phyloP scores from a whole-genome alignment of 2,113 vertebrate genomes.

The Nothobranchius furzeri region DNA sequence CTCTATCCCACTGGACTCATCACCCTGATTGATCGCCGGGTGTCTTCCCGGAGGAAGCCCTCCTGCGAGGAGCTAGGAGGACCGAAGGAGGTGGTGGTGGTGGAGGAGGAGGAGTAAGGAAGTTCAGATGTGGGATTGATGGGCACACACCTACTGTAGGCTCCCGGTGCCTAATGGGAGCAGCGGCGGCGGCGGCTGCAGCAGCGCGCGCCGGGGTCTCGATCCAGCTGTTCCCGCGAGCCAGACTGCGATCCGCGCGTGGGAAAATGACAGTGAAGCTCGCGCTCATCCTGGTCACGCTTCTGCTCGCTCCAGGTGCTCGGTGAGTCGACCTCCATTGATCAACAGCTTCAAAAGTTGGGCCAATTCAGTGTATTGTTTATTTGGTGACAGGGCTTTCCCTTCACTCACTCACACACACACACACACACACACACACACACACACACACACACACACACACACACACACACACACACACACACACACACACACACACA shows the following conservation, averaged over 20 bases:
- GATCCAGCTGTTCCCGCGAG: constrained; percentile 22
- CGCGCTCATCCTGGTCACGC: constrained; percentile 46
- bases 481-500: background rate
- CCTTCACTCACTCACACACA: background rate
- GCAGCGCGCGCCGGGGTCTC: constrained; percentile 19
- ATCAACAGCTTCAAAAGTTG: constrained; percentile 47
- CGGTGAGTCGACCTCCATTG: constrained; percentile 60
- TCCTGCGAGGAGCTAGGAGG: constrained; percentile 17
- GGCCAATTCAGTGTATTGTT: background rate
- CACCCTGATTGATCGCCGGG: constrained; percentile 56
- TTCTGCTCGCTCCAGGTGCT: constrained; percentile 50
- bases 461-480: background rate
- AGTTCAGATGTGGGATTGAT: constrained; percentile 66
- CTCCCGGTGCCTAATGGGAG: constrained; percentile 43
- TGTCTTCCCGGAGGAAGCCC: constrained; percentile 51
- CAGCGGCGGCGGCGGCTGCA: constrained; percentile 22
- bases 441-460: background rate
- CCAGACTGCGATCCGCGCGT: constrained; percentile 35
- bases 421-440: background rate
- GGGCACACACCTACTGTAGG: constrained; percentile 53
- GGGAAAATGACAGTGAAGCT: constrained; percentile 74
- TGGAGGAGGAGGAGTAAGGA: constrained; percentile 46
- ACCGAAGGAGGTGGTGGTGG: background rate
- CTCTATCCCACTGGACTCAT: constrained; percentile 1
- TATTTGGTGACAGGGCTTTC: constrained; percentile 34